Evolutionary conservation across 2,888 invertebrate genomes (phyloP).

Genomic region (Diplolepis rosae): DNA sequence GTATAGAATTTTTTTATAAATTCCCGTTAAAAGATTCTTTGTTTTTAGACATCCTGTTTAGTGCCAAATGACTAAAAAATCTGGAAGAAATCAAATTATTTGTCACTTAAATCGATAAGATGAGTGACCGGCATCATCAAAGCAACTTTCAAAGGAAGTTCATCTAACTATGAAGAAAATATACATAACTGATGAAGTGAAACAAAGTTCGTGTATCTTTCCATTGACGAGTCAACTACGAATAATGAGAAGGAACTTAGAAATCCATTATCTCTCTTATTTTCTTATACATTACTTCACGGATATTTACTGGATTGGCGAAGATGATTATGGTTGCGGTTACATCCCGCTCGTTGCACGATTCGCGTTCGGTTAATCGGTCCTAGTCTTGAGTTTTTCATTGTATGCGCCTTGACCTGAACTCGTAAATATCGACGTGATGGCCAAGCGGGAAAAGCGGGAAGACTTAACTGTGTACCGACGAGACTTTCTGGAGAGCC

Average conservation of each 20-base stretch:
- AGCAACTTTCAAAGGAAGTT: neutral
- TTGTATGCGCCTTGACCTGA: constrained; percentile 29
- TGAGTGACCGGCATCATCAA: neutral
- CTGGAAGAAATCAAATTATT: neutral
- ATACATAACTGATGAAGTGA: neutral
- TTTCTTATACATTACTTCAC: neutral
- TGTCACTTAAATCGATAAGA: neutral
- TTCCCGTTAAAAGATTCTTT: too few relatives aligned
- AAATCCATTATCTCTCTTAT: constrained; percentile 1
- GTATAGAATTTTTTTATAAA: too few relatives aligned
- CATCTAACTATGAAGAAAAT: neutral
- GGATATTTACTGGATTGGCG: constrained; percentile 25
- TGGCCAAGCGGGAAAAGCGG: constrained; percentile 10
- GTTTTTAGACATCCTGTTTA: too few relatives aligned
- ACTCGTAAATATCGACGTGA: constrained; percentile 22
- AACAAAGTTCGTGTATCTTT: neutral
- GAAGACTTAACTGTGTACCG: constrained; percentile 15
- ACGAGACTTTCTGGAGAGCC: neutral
- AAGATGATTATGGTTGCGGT: constrained; percentile 18
- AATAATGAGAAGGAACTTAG: constrained; percentile 2
- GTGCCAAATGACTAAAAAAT: too few relatives aligned
- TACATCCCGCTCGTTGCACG: constrained; percentile 22
- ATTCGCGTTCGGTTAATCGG: constrained; percentile 27
- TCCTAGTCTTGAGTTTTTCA: constrained; percentile 11
- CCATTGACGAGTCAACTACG: neutral